phyloP scores from a whole-genome alignment of 2,888 invertebrate species.

The Agrotis segetum region DNA sequence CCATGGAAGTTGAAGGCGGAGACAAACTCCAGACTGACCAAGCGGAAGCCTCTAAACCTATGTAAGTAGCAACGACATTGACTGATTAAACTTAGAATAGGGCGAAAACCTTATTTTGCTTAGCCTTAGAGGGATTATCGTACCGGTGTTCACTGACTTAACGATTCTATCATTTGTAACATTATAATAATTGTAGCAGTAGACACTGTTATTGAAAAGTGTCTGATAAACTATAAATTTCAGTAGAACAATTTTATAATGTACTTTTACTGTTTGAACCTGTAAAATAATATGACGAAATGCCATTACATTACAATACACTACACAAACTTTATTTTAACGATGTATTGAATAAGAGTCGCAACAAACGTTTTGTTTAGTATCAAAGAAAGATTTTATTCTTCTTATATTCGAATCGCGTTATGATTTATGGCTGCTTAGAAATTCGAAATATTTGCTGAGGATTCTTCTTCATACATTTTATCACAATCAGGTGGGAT shows the following conservation, averaged over 20 bases:
- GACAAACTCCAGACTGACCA: conserved; percentile 99
- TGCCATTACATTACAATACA: too few relatives aligned
- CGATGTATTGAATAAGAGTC: too few relatives aligned
- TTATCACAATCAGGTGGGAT: conserved; percentile 96
- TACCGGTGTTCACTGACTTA: too few relatives aligned
- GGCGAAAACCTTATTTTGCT: neutral
- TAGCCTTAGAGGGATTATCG: neutral
- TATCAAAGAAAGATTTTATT: too few relatives aligned
- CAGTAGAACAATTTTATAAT: neutral
- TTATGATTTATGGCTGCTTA: neutral
- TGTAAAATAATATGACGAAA: too few relatives aligned
- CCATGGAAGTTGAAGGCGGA: conserved; percentile 99
- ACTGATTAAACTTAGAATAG: neutral
- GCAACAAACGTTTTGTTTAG: too few relatives aligned
- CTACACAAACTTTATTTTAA: too few relatives aligned
- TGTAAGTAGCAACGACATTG: conserved; percentile 91
- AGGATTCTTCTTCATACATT: neutral
- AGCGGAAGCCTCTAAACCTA: conserved; percentile 99
- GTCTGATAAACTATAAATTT: neutral
- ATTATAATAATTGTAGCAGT: neutral
- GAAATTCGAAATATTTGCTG: too few relatives aligned
- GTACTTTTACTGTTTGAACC: too few relatives aligned
- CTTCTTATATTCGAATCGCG: neutral
- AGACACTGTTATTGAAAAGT: neutral
- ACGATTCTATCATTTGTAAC: too few relatives aligned